phyloP scores from a whole-genome alignment of 1,140 invertebrate species.

The Listronotus bonariensis region DNA sequence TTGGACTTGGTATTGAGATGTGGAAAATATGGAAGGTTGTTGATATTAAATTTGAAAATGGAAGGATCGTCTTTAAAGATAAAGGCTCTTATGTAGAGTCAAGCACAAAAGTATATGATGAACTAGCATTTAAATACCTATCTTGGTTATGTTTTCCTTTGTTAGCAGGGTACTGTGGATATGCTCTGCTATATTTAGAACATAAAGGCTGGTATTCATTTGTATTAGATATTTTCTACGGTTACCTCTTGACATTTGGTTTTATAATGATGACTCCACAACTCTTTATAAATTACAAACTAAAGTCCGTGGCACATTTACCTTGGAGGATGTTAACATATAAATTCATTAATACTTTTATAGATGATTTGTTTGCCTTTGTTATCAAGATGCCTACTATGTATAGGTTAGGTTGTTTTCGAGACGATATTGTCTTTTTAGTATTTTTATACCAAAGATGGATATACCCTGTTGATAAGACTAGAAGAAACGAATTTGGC shows the following conservation, averaged over 20 bases:
- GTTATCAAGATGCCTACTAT: slow-evolving; percentile 99
- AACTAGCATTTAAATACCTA: slow-evolving; percentile 94
- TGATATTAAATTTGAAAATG: slow-evolving; percentile 80
- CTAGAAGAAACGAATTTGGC: slow-evolving; percentile 96
- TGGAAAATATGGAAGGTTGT: slow-evolving; percentile 99
- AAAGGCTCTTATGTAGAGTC: slow-evolving; percentile 97
- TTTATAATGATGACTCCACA: slow-evolving; percentile 99
- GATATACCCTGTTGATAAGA: slow-evolving; percentile 96
- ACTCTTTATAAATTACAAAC: slow-evolving; percentile 98
- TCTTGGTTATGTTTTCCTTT: slow-evolving; percentile 96
- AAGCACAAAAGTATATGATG: slow-evolving; percentile 93
- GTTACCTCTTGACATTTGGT: slow-evolving; percentile 97
- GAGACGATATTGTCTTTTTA: slow-evolving; percentile 98
- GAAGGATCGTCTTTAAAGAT: slow-evolving; percentile 80
- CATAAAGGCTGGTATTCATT: slow-evolving; percentile 95
- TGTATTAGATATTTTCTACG: slow-evolving; percentile 92
- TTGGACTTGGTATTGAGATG: slow-evolving; percentile 95
- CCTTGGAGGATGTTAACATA: slow-evolving; percentile 99
- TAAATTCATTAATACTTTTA: slow-evolving; percentile 99
- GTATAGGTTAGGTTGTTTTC: slow-evolving; percentile 93
- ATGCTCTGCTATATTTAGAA: slow-evolving; percentile 96
- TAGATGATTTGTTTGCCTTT: slow-evolving; percentile 99
- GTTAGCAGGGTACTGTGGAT: slow-evolving; percentile 88
- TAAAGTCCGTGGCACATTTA: slow-evolving; percentile 98
- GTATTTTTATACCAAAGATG: slow-evolving; percentile 98